Percentiles rank a stretch among this genome's conserved stretches.
These are phyloP conservation scores for Sesamia inferens DNA, from an alignment of 2,888 invertebrate species.

Conservation along the genomic window DNA sequence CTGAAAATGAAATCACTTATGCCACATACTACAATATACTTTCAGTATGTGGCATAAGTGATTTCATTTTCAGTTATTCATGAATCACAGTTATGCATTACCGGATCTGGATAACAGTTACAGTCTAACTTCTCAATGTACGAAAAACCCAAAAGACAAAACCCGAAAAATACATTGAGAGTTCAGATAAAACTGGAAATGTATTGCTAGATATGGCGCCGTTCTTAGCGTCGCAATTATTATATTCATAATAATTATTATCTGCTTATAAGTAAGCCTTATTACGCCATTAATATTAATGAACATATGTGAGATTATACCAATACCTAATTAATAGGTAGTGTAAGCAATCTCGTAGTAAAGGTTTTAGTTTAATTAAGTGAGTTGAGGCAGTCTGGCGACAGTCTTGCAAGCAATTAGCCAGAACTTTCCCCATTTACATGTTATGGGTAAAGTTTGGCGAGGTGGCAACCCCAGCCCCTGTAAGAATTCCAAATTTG, in stretches of 20 bases:
- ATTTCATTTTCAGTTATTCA: not conserved
- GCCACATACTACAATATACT: too few species aligned
- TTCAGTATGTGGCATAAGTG: too few species aligned
- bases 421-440: slow-evolving; percentile 85
- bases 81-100: too few species aligned
- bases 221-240: too few species aligned
- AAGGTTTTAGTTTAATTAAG: slow-evolving; percentile 75
- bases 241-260: not conserved
- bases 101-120: too few species aligned
- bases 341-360: slow-evolving; percentile 58
- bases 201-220: too few species aligned
- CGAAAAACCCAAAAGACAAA: too few species aligned
- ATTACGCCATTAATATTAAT: slow-evolving; percentile 2
- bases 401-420: slow-evolving; percentile 81
- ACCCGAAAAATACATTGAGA: too few species aligned
- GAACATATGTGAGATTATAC: slow-evolving; percentile 1
- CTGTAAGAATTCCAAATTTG: slow-evolving; percentile 71
- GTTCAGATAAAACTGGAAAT: too few species aligned
- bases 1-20: too few species aligned
- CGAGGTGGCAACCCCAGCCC: slow-evolving; percentile 67
- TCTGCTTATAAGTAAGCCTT: not conserved
- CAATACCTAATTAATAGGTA: slow-evolving; percentile 32
- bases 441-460: slow-evolving; percentile 86
- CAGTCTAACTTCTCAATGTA: too few species aligned
- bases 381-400: slow-evolving; percentile 66